A percentile compares a stretch with the other conserved stretches of the same genome.
These are phyloP conservation scores for Vanacampus margaritifer DNA, from an alignment of 2,113 vertebrate genomes.

Conservation along the genomic window DNA sequence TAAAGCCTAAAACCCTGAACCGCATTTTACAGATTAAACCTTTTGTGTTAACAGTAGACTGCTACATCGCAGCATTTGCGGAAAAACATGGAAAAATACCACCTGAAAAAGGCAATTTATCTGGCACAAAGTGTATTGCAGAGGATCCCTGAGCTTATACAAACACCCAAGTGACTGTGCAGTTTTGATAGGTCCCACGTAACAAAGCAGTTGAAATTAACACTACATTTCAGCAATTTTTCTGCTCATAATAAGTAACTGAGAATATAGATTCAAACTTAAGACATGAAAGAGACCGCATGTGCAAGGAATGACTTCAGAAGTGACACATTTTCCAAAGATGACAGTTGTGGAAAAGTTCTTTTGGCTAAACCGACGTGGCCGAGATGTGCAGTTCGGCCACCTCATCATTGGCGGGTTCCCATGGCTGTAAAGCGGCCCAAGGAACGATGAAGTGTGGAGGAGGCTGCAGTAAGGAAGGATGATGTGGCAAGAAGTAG, in stretches of 20 bases:
- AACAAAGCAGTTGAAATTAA: not conserved
- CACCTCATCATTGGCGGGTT: constrained; percentile 49
- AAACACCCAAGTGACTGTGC: constrained; percentile 34
- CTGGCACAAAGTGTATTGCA: constrained; percentile 49
- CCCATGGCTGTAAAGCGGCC: constrained; percentile 64
- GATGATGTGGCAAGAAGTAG: constrained; percentile 63
- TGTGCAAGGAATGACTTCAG: constrained; percentile 26
- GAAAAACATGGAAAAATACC: constrained; percentile 1
- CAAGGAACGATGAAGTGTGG: constrained; percentile 75
- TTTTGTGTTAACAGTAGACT: constrained; percentile 14
- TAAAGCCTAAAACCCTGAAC: constrained; percentile 55
- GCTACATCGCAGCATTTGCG: constrained; percentile 4
- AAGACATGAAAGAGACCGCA: constrained; percentile 18
- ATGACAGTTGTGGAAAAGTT: not conserved
- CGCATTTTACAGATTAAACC: constrained; percentile 37
- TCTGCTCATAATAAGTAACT: constrained; percentile 11
- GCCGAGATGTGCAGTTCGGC: constrained; percentile 3
- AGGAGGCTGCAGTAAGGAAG: constrained; percentile 58
- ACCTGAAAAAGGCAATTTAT: constrained; percentile 16
- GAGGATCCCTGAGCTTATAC: constrained; percentile 52
- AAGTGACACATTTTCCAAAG: constrained; percentile 11
- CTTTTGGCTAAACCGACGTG: constrained; percentile 41
- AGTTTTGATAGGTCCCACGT: constrained; percentile 18
- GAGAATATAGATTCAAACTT: not conserved
- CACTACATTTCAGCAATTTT: not conserved